A percentile compares a stretch with the other conserved stretches of the same genome.
phyloP scores from a whole-genome alignment of 2,888 invertebrate genomes.

The Meiosimyza platycephala region DNA sequence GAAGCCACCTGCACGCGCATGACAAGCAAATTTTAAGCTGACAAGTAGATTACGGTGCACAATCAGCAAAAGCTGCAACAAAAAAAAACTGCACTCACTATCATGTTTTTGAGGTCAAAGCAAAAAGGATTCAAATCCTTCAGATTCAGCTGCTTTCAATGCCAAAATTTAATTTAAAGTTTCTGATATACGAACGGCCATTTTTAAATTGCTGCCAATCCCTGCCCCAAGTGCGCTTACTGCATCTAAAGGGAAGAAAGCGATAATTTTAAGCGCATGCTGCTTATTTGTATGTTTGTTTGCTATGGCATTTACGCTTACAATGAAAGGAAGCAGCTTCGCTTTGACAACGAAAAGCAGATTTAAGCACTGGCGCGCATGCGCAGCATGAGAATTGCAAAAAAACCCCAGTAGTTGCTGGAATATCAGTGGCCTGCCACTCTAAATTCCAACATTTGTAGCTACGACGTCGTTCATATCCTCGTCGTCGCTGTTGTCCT shows the following conservation, averaged over 20 bases:
- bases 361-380: background rate
- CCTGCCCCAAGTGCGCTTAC: too few species aligned
- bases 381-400: background rate
- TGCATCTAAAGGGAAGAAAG: too few species aligned
- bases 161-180: too few species aligned
- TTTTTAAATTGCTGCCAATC: too few species aligned
- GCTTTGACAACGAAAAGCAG: background rate
- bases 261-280: background rate
- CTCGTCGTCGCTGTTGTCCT: too few species aligned
- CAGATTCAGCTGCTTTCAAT: too few species aligned
- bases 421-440: constrained; percentile 30
- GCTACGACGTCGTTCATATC: background rate
- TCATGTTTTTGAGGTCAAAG: too few species aligned
- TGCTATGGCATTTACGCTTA: background rate
- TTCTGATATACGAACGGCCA: too few species aligned
- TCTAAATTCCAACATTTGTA: constrained; percentile 15
- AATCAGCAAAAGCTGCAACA: background rate
- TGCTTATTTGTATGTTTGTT: background rate
- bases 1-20: constrained; percentile 24
- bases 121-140: too few species aligned
- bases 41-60: constrained; percentile 19
- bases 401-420: constrained; percentile 2
- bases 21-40: constrained; percentile 22
- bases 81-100: background rate
- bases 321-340: background rate